Evolutionary conservation across 2,888 invertebrate genomes (phyloP), one percentile per base, ranked within the genome.

Genomic region (Salticus scenicus): DNA sequence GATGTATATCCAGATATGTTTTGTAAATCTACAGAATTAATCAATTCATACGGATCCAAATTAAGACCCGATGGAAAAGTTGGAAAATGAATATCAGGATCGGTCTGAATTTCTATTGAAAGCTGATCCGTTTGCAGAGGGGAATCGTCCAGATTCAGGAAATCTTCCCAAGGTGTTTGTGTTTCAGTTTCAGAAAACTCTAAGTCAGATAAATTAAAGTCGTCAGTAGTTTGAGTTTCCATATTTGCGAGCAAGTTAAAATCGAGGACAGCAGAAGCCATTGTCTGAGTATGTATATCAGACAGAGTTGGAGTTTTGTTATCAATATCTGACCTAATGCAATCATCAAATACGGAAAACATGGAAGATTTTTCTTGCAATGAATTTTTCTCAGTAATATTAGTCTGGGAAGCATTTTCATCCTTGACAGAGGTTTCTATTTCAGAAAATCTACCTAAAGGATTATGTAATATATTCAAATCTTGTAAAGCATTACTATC

Each of bases 131-230:
- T 33, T 12, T 63, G 77, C 5, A 80, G 17, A 12, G 74, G 70
- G 20, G 73, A 66, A 33, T 83, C 82, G 37, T 87, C 81, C 66
- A 87, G 42, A 42, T 73, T 76, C n/a, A 73, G 78, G 24, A 87
- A 81, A 75, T 87, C 80, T 20, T 88, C 84, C 88, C 88, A 88
- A 27, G 87, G 88, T 8, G 88, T 88, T 87, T 88, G 88, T 20
- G 88, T 88, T 73, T 88, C 88, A 17, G 87, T 88, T 63, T 88
- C 88, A n/a, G 76, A 87, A 75, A 88, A 86, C 71, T 88, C 88
- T 14, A 87, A 66, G 67, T 88, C 88, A 14, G 85, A 78, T 27
- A 88, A 74, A 27, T 67, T 41, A 27, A 87, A 85, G 24, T 88
- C 87, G 41, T 88, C 88, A 20, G 84, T 84, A 24, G 84, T 84